A percentile compares a stretch with the other conserved stretches of the same genome.
phyloP scores from a whole-genome alignment of 2,888 invertebrate species.

The Oscheius sp. region DNA sequence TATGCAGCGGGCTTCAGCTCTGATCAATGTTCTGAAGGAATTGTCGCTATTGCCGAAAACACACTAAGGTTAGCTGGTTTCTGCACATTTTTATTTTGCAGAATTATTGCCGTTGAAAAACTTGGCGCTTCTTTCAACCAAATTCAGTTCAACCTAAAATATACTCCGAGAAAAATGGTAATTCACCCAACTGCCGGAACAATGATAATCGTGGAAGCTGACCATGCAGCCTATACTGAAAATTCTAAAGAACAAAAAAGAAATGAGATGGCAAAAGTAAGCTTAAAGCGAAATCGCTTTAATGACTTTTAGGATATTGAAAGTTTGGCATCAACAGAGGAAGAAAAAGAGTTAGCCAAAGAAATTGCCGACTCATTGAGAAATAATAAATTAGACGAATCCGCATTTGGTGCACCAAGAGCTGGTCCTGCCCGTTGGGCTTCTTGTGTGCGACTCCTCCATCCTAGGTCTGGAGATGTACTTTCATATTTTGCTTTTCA shows the following conservation, averaged over 20 bases:
- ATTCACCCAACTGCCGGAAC: constrained; percentile 90
- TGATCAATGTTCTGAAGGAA: constrained; percentile 98
- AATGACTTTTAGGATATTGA: constrained; percentile 82
- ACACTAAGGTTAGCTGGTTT: constrained; percentile 79
- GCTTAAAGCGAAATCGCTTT: neutral
- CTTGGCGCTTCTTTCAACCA: constrained; percentile 96
- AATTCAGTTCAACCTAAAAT: constrained; percentile 87
- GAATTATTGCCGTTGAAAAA: constrained; percentile 95
- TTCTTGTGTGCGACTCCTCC: constrained; percentile 83
- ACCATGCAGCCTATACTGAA: constrained; percentile 97
- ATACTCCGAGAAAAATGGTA: constrained; percentile 84
- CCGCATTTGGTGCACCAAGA: constrained; percentile 91
- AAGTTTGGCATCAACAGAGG: constrained; percentile 88
- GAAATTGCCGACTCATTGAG: constrained; percentile 97
- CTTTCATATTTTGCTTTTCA: constrained; percentile 83
- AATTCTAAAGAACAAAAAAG: constrained; percentile 90
- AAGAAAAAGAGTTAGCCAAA: constrained; percentile 89
- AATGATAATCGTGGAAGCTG: constrained; percentile 90
- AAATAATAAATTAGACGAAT: constrained; percentile 89
- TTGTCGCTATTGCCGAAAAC: constrained; percentile 97
- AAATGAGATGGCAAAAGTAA: constrained; percentile 89
- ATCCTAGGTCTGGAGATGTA: constrained; percentile 84
- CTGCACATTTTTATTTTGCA: constrained; percentile 39
- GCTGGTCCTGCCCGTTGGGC: constrained; percentile 88
- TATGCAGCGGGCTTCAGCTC: constrained; percentile 92